Evolutionary conservation across 2,888 invertebrate species (phyloP), one percentile per base, ranked within the genome.

Genomic region (Dicycla oo): DNA sequence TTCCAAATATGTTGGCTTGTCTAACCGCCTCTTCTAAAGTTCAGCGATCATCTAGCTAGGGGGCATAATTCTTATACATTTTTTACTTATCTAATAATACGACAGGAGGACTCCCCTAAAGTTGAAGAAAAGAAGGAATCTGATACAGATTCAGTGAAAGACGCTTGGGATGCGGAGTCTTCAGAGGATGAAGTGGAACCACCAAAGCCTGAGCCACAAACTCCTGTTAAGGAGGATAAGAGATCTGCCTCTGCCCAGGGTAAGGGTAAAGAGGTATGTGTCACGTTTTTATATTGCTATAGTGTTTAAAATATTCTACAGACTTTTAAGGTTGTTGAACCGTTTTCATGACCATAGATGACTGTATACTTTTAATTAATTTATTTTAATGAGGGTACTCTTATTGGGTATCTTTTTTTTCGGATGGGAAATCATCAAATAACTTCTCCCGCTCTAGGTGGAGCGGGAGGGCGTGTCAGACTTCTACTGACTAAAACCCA

Each of bases 121-220:
- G 73, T 80, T 13, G 90, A 88, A 54, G 90, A 89, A 49, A 94
- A 91, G 75, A 91, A 93, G 51, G 93, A 93, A 77, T 89, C 92
- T 10, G 96, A 96, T 15, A 97, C 96, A 84, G 97, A 97, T 76
- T 89, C 91, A 7, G 97, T 98, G 0, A 98, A 98, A 91, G 98
- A 98, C 87, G 97, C 98, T 0, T 98, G 98, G 98, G 98, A 98
- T 93, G 98, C 97, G 0, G 97, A 97, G 76, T 97, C 97, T 60
- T 95, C 95, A 2, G 97, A 97, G 70, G 97, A 97, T 23, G 95
- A 95, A 69, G 79, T 85, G 0, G 94, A 93, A 3, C 85, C 92
- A 6, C 79, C 86, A 10, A 89, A 86, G 81, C 89, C 30, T 85
- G 92, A 82, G 13, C 85, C 89, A 43, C 86, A 68, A 40, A 88